Percentiles rank a stretch among this genome's conserved stretches.
phyloP scores from a whole-genome alignment of 2,888 invertebrate species.

The Subacronicta megacephala region DNA sequence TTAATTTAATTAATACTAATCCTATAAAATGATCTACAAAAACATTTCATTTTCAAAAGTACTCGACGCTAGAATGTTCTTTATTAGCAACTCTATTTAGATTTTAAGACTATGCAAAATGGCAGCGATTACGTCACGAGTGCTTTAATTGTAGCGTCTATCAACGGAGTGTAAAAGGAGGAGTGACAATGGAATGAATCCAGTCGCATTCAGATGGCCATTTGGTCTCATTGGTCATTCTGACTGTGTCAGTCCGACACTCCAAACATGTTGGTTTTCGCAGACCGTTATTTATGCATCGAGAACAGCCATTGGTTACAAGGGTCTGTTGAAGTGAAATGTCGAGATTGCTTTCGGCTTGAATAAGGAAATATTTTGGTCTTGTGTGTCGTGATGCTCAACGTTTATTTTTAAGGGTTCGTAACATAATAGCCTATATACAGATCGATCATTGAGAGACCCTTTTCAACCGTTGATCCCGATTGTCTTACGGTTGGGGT shows the following conservation, averaged over 20 bases:
- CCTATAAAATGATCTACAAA: too few species aligned
- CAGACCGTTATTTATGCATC: slow-evolving; percentile 45
- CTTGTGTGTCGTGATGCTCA: too few species aligned
- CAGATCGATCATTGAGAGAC: background rate
- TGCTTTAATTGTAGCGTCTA: slow-evolving; percentile 16
- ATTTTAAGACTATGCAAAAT: too few species aligned
- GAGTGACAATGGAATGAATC: slow-evolving; percentile 34
- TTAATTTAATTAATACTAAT: too few species aligned
- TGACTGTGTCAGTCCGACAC: slow-evolving; percentile 32
- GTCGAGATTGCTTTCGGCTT: background rate
- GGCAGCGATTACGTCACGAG: background rate
- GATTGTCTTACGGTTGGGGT: background rate
- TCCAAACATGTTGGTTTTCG: slow-evolving; percentile 47
- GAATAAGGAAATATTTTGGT: slow-evolving; percentile 4
- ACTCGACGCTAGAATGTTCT: too few species aligned
- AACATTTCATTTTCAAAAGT: too few species aligned
- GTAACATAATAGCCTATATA: background rate
- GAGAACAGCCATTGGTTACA: slow-evolving; percentile 24
- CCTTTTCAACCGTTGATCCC: slow-evolving; percentile 1
- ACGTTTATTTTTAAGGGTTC: background rate
- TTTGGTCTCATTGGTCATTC: slow-evolving; percentile 50
- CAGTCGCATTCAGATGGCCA: slow-evolving; percentile 24
- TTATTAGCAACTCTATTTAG: too few species aligned
- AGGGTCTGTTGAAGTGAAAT: slow-evolving; percentile 18
- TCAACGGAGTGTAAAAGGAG: slow-evolving; percentile 20